phyloP scores from a whole-genome alignment of 2,113 vertebrate genomes.

The Abramis brama region DNA sequence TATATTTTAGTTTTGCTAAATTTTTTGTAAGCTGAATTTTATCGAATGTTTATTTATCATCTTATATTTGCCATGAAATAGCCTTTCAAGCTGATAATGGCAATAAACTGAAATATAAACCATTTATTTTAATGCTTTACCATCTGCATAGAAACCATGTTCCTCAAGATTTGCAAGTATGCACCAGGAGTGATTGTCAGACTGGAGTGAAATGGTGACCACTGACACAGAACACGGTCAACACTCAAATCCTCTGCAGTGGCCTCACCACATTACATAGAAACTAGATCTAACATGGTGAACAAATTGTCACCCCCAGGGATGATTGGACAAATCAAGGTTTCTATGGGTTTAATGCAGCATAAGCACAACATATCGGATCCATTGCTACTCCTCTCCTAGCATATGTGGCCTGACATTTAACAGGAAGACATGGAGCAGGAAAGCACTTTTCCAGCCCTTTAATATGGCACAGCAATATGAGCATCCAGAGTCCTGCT shows the following conservation, averaged over 20 bases:
- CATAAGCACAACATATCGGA: conserved; percentile 58
- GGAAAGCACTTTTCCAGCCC: conserved; percentile 61
- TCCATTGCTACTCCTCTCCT: conserved; percentile 49
- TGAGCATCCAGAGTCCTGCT: conserved; percentile 59
- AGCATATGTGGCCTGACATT: conserved; percentile 63
- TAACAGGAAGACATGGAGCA: conserved; percentile 61
- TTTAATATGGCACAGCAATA: conserved; percentile 65
- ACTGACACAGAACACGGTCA: too few species aligned
- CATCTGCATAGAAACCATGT: conserved; percentile 10
- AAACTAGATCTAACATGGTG: conserved; percentile 36
- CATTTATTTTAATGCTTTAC: conserved; percentile 26
- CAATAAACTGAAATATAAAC: not conserved
- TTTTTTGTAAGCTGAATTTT: not conserved
- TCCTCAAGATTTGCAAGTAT: not conserved
- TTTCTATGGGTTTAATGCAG: conserved; percentile 56
- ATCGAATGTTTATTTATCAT: not conserved
- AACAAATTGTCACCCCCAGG: conserved; percentile 50
- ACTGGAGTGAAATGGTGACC: too few species aligned
- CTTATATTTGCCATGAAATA: not conserved
- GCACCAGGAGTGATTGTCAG: not conserved
- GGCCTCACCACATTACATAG: conserved; percentile 41
- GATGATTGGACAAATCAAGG: conserved; percentile 57
- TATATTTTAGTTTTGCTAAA: not conserved
- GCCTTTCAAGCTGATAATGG: not conserved
- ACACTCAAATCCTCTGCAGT: conserved; percentile 24